Conservation (phyloP, 1,140 invertebrate species). For the Littorina saxatilis region DNA sequence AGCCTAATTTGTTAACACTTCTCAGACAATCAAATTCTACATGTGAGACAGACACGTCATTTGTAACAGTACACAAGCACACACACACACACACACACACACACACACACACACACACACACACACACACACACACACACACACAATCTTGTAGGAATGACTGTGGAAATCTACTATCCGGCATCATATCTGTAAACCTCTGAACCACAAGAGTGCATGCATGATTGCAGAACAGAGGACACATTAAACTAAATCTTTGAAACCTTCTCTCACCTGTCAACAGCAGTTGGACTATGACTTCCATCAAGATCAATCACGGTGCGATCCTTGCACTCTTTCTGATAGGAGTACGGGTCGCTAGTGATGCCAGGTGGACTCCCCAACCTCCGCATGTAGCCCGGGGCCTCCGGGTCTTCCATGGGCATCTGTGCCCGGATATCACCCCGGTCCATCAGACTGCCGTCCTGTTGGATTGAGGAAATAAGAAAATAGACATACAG, state of each 20-base stretch:
- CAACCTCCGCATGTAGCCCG: slow-evolving; percentile 35
- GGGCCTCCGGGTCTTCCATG: slow-evolving; percentile 11
- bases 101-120: slow-evolving; percentile 30
- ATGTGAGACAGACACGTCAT: too few relatives aligned
- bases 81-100: slow-evolving; percentile 14
- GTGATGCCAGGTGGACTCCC: slow-evolving; percentile 40
- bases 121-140: slow-evolving; percentile 31
- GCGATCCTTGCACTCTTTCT: not conserved
- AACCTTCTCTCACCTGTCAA: slow-evolving; percentile 26
- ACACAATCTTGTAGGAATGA: not conserved
- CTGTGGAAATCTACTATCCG: too few relatives aligned
- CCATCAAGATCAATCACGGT: not conserved
- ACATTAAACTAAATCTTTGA: too few relatives aligned
- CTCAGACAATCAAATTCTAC: too few relatives aligned
- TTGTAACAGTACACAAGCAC: not conserved
- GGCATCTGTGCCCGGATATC: not conserved
- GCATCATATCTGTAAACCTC: too few relatives aligned
- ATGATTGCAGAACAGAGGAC: too few relatives aligned
- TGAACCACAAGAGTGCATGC: too few relatives aligned
- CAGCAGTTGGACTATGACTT: slow-evolving; percentile 16
- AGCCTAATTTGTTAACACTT: too few relatives aligned
- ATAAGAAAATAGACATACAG: not conserved
- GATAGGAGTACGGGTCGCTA: not conserved
- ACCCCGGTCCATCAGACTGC: not conserved
- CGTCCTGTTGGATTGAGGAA: too few relatives aligned